These are phyloP conservation scores for Anomalospiza imberbis DNA, from an alignment of 2,797 vertebrate species.

Conservation along the genomic window DNA sequence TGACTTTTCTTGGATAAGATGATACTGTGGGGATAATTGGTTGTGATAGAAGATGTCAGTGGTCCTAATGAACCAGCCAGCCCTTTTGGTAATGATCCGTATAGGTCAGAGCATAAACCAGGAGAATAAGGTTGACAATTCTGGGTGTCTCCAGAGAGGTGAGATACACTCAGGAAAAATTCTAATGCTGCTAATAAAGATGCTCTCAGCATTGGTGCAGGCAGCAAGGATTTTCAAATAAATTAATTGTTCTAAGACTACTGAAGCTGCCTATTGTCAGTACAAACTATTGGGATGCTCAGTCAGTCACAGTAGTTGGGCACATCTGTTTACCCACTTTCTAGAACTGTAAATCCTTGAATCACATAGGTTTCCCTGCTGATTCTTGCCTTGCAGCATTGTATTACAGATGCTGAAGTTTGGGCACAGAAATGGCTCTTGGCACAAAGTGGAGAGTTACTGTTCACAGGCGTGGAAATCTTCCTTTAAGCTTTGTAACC, in stretches of 20 bases:
- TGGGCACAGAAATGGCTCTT: not conserved
- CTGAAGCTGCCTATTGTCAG: not conserved
- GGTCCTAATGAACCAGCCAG: not conserved
- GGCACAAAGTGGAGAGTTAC: not conserved
- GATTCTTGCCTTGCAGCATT: not conserved
- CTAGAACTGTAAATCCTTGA: not conserved
- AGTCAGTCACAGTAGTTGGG: not conserved
- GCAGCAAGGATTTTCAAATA: not conserved
- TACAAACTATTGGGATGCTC: not conserved
- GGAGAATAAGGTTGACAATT: not conserved
- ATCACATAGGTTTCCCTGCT: not conserved
- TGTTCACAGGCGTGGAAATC: not conserved
- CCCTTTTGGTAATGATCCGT: not conserved
- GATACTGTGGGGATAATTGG: not conserved
- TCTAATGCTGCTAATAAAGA: not conserved
- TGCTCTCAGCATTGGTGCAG: not conserved
- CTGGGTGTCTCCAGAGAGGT: not conserved
- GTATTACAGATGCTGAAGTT: not conserved
- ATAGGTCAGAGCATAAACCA: not conserved
- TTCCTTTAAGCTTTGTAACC: constrained; percentile 55
- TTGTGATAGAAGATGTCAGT: not conserved
- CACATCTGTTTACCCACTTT: not conserved
- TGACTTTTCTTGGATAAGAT: not conserved
- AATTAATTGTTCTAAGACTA: not conserved
- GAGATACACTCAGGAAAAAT: not conserved